Evolutionary conservation across 2,797 vertebrate genomes (phyloP).

Genomic region (Momotus momota): DNA sequence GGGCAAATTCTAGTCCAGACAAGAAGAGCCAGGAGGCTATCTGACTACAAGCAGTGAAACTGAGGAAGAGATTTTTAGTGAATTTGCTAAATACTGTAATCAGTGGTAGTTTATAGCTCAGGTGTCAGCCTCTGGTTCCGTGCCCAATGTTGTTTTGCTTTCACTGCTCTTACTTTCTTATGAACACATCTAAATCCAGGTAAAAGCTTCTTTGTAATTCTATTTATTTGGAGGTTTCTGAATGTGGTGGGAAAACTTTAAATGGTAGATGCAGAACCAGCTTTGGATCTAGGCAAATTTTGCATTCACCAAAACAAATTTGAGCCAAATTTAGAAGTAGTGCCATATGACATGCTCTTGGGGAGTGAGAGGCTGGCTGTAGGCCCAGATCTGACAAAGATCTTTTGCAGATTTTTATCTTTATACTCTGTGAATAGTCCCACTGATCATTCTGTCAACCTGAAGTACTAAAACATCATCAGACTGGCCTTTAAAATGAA

Average conservation of each 20-base stretch:
- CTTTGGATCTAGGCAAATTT: slow-evolving; percentile 14
- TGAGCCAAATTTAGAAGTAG: slow-evolving; percentile 47
- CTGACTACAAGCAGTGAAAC: background rate
- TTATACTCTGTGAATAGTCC: slow-evolving; percentile 41
- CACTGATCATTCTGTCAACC: slow-evolving; percentile 27
- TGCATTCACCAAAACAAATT: slow-evolving; percentile 39
- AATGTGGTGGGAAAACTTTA: slow-evolving; percentile 5
- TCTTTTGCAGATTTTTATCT: slow-evolving; percentile 62
- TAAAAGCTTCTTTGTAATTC: slow-evolving; percentile 17
- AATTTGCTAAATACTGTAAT: background rate
- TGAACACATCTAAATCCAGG: background rate
- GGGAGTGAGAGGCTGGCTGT: slow-evolving; percentile 31
- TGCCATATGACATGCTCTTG: slow-evolving; percentile 36
- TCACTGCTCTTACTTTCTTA: background rate
- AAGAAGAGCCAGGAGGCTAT: background rate
- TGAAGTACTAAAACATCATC: slow-evolving; percentile 32
- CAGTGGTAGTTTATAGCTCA: background rate
- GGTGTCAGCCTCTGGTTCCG: background rate
- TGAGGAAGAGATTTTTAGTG: background rate
- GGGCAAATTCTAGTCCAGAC: background rate
- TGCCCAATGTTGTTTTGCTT: background rate
- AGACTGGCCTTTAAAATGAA: background rate
- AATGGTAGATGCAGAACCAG: background rate
- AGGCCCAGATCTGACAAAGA: slow-evolving; percentile 54
- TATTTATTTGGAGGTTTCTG: slow-evolving; percentile 18